Evolutionary conservation across 2,113 vertebrate species (phyloP).

Genomic region (human (Homo sapiens)): DNA sequence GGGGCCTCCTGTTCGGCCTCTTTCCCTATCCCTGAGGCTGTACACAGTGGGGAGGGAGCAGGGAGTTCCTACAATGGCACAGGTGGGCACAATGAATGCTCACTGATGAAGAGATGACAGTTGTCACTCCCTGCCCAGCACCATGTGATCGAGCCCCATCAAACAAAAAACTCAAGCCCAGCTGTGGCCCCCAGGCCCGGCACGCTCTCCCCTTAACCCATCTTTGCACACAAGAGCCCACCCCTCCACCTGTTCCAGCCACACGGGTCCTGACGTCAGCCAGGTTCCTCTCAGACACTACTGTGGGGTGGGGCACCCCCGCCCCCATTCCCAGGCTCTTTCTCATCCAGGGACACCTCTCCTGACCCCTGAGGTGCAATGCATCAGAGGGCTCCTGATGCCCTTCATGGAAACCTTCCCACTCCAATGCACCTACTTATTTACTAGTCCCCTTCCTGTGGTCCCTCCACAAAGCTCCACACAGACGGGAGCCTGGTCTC

Average conservation of each 20-base stretch:
- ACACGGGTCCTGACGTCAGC: neutral
- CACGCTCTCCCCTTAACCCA: accelerated
- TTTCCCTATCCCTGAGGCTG: neutral
- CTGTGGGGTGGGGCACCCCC: neutral
- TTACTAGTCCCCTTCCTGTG: accelerated
- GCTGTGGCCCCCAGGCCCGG: neutral
- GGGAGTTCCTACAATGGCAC: neutral
- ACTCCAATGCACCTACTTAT: accelerated
- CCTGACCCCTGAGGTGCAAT: accelerated
- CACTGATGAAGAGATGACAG: neutral
- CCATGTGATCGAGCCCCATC: neutral
- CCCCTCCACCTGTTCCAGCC: neutral
- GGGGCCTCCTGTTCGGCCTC: neutral
- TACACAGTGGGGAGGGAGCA: neutral
- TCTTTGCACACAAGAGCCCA: neutral
- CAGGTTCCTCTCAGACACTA: neutral
- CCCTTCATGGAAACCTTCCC: neutral
- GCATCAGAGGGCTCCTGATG: accelerated
- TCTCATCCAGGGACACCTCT: neutral
- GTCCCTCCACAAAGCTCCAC: neutral
- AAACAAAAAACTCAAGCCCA: neutral
- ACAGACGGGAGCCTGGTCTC: neutral
- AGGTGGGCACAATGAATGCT: accelerated
- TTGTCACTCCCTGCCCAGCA: neutral
- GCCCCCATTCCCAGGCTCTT: neutral